These are phyloP conservation scores for Stenurella melanura DNA, from an alignment of 2,888 invertebrate species.

Conservation along the genomic window DNA sequence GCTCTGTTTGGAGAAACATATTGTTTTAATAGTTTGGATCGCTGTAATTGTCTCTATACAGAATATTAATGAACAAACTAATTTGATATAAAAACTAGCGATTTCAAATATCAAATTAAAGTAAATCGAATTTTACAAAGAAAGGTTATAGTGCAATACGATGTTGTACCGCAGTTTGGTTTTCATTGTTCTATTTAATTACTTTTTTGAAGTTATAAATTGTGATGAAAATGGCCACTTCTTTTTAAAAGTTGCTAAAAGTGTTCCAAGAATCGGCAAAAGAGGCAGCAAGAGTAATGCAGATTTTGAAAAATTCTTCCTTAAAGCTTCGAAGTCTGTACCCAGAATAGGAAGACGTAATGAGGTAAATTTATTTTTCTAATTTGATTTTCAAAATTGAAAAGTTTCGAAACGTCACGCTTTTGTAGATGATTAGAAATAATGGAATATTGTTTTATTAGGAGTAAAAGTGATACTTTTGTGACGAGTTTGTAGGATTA, in stretches of 20 bases:
- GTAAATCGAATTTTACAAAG: slow-evolving; percentile 1
- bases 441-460: too few relatives aligned
- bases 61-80: slow-evolving; percentile 12
- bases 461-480: too few relatives aligned
- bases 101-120: neutral
- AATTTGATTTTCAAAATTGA: too few relatives aligned
- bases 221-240: slow-evolving; percentile 42
- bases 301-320: slow-evolving; percentile 73
- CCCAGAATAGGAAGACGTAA: slow-evolving; percentile 73
- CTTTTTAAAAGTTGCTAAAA: slow-evolving; percentile 71
- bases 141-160: neutral
- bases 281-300: slow-evolving; percentile 65
- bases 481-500: too few relatives aligned
- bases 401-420: too few relatives aligned
- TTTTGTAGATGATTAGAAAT: too few relatives aligned
- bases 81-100: slow-evolving; percentile 26
- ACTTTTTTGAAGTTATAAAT: neutral
- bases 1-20: neutral
- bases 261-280: slow-evolving; percentile 68
- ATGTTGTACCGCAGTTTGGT: slow-evolving; percentile 23
- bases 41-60: neutral
- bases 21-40: neutral
- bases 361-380: slow-evolving; percentile 54
- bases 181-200: slow-evolving; percentile 6
- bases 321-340: slow-evolving; percentile 74